Conservation (phyloP, 1,140 invertebrate genomes). For the Medauroidea extradentata region DNA sequence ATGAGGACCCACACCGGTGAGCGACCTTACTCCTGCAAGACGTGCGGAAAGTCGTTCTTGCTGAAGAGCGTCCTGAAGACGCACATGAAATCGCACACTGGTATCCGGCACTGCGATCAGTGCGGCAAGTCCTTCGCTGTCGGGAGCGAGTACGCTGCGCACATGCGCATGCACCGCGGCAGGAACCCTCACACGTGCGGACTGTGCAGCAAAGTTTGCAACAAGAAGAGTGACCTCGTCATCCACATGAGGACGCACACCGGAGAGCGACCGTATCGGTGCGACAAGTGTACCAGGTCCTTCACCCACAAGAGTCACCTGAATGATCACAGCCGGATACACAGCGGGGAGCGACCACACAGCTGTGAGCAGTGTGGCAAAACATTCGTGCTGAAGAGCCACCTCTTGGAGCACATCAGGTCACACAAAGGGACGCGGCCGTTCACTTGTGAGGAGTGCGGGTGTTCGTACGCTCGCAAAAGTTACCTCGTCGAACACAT, state of each 20-base stretch:
- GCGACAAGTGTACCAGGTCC: conserved; percentile 52
- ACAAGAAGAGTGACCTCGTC: background rate
- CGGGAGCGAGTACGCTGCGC: conserved; percentile 40
- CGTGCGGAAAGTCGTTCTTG: conserved; percentile 63
- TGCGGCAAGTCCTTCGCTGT: conserved; percentile 66
- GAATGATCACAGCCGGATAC: conserved; percentile 48
- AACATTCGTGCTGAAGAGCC: conserved; percentile 49
- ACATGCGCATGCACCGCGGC: conserved; percentile 49
- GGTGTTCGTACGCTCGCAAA: conserved; percentile 79
- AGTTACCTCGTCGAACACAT: conserved; percentile 61
- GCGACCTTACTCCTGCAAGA: conserved; percentile 61
- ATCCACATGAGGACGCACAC: conserved; percentile 55
- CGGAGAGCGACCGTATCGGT: conserved; percentile 55
- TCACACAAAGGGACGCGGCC: conserved; percentile 55
- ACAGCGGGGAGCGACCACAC: conserved; percentile 51
- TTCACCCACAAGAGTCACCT: conserved; percentile 51
- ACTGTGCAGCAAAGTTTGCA: background rate
- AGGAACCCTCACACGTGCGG: conserved; percentile 32
- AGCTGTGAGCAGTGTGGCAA: conserved; percentile 52
- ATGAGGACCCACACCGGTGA: conserved; percentile 57
- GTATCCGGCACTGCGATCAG: conserved; percentile 57
- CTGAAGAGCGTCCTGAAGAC: conserved; percentile 67
- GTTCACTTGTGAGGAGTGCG: conserved; percentile 76
- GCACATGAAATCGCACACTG: conserved; percentile 65
- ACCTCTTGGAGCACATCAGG: conserved; percentile 44